Evolutionary conservation across 2,888 invertebrate genomes (phyloP), one percentile per base, ranked within the genome.

Genomic region (Thyatira batis): DNA sequence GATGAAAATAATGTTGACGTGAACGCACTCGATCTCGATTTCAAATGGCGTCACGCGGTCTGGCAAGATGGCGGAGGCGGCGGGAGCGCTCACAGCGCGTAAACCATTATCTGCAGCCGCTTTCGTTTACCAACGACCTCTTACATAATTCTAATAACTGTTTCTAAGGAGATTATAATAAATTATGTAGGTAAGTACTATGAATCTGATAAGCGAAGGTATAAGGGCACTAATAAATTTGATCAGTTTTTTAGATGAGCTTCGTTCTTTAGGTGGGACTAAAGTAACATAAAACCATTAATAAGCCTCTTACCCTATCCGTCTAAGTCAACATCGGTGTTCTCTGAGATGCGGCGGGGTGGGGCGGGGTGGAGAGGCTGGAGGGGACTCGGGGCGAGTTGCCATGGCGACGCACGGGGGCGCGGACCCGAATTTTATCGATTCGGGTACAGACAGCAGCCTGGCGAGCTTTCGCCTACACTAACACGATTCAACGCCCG

Each of bases 251-350:
- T 72, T 71, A 63, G 53, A 55, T 57, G 61, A 60, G 27, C 17
- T 60, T 63, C 63, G 65, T 74, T 74, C 76, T 78, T 73, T 76
- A 80, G 77, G 78, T 80, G 81, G 82, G 78, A 75, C 73, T 71
- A 76, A 78, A 83, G 86, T 82, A 87, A 89, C 85, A 89, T 87
- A 89, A 91, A 89, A 88, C 89, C 91, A 91, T 91, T 92, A 91
- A 89, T 92, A 91, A 91, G 89, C 89, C 89, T 90, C 89, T 91
- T 92, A 90, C 91, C 87, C 91, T 88, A 91, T 91, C 87, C 91
- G 88, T 92, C 91, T 90, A 87, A 91, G 91, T 91, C 91, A 91
- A 91, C 91, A 91, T 87, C 86, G 87, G 84, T 88, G 89, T 86
- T 84, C 84, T 82, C 78, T 61, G 88, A 85, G 88, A 84, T 82